Percentiles rank a stretch among this genome's conserved stretches.
These are phyloP conservation scores for Stegophylla sp. DNA, from an alignment of 2,888 invertebrate genomes.

Conservation along the genomic window DNA sequence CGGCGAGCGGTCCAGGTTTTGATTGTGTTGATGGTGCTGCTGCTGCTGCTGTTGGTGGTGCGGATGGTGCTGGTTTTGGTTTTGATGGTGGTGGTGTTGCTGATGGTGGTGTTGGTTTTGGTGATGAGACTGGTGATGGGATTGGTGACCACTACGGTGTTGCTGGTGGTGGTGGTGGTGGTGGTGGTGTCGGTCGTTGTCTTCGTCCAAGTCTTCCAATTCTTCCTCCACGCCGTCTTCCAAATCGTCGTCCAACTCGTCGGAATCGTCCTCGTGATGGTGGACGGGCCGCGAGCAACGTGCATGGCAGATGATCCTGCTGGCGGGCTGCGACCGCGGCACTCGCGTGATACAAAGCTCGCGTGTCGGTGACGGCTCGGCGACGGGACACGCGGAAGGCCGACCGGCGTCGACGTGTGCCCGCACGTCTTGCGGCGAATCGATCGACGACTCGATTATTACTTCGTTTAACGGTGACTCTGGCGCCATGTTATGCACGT, in stretches of 20 bases:
- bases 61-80: background rate
- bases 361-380: slow-evolving; percentile 64
- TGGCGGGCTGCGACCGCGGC: slow-evolving; percentile 69
- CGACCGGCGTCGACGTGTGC: slow-evolving; percentile 49
- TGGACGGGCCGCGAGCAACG: slow-evolving; percentile 46
- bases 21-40: slow-evolving; percentile 8
- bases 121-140: background rate
- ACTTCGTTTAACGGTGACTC: slow-evolving; percentile 62
- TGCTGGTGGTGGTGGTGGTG: slow-evolving; percentile 13
- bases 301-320: slow-evolving; percentile 63
- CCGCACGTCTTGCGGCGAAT: slow-evolving; percentile 64
- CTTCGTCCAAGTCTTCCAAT: slow-evolving; percentile 15
- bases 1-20: slow-evolving; percentile 27
- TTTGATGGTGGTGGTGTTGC: slow-evolving; percentile 1
- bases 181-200: background rate
- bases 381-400: slow-evolving; percentile 53
- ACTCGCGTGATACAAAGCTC: slow-evolving; percentile 66
- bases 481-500: slow-evolving; percentile 63
- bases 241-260: slow-evolving; percentile 20
- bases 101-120: slow-evolving; percentile 15
- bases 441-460: slow-evolving; percentile 66
- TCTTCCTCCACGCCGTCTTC: slow-evolving; percentile 34
- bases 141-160: background rate
- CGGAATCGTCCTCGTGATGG: background rate
- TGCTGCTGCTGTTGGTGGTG: background rate